These are phyloP conservation scores for Latrodectus elegans DNA, from an alignment of 2,888 invertebrate genomes.

Conservation along the genomic window DNA sequence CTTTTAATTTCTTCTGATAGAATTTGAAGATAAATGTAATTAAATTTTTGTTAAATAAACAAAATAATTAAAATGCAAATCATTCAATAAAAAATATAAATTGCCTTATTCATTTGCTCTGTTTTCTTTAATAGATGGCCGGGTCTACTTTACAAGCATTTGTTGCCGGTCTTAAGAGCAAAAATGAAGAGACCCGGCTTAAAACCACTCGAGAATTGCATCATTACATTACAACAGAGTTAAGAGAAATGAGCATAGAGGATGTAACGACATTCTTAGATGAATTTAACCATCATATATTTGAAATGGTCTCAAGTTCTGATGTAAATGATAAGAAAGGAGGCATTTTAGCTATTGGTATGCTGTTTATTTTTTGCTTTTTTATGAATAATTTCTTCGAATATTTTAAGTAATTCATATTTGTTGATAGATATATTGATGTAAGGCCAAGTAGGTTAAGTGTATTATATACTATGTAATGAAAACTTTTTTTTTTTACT, in stretches of 20 bases:
- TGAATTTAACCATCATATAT: conserved; percentile 95
- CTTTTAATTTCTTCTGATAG: too few species aligned
- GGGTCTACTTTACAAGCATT: conserved; percentile 75
- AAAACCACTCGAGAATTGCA: conserved; percentile 92
- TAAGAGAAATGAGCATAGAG: conserved; percentile 91
- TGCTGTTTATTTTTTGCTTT: not conserved
- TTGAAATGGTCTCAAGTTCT: conserved; percentile 94
- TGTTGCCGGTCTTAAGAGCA: conserved; percentile 90
- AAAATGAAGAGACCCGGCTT: conserved; percentile 87
- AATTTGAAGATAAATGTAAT: too few species aligned
- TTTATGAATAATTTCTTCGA: too few species aligned
- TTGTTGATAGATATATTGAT: too few species aligned
- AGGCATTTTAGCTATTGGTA: conserved; percentile 89
- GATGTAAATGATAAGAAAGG: conserved; percentile 95
- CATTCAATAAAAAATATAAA: too few species aligned
- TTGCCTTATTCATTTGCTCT: too few species aligned
- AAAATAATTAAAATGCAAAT: too few species aligned
- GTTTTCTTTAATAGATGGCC: conserved; percentile 33
- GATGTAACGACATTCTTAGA: conserved; percentile 93
- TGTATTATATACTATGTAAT: too few species aligned
- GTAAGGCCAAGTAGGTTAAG: too few species aligned
- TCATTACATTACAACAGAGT: conserved; percentile 84
- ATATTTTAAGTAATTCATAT: too few species aligned
- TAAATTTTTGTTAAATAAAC: too few species aligned
- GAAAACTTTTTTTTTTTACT: too few species aligned